Evolutionary conservation across 2,797 vertebrate species (phyloP).

Genomic region (Emys orbicularis): DNA sequence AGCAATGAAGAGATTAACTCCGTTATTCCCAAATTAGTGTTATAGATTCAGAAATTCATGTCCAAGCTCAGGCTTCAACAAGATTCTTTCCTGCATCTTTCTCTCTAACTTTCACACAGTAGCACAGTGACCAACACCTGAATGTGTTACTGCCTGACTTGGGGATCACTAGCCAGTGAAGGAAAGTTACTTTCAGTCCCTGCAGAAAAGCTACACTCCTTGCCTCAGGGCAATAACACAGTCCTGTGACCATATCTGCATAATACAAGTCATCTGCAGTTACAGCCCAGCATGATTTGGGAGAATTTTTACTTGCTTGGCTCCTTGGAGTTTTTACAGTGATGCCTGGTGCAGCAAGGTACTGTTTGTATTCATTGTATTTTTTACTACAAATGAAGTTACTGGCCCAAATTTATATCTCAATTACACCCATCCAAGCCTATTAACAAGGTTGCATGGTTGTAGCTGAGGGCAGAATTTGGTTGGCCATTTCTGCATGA

Average conservation of each 20-base stretch:
- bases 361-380: background rate
- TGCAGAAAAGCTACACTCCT: constrained; percentile 64
- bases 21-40: constrained; percentile 1
- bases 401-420: background rate
- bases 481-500: background rate
- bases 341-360: constrained; percentile 39
- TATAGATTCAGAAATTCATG: constrained; percentile 4
- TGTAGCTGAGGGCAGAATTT: background rate
- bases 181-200: constrained; percentile 67
- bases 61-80: background rate
- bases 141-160: constrained; percentile 57
- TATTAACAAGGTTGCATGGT: background rate
- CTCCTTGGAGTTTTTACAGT: constrained; percentile 44
- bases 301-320: constrained; percentile 50
- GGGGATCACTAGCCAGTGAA: constrained; percentile 57
- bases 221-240: constrained; percentile 49
- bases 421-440: background rate
- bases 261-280: constrained; percentile 65
- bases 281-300: constrained; percentile 57
- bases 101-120: background rate
- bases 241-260: constrained; percentile 52
- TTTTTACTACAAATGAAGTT: constrained; percentile 50
- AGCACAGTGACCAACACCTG: background rate
- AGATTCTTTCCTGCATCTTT: constrained; percentile 4
- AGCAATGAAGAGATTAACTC: constrained; percentile 39